Base-by-base conservation (phyloP, 2,888 invertebrate species). In the Eupithecia insigniata region DNA sequence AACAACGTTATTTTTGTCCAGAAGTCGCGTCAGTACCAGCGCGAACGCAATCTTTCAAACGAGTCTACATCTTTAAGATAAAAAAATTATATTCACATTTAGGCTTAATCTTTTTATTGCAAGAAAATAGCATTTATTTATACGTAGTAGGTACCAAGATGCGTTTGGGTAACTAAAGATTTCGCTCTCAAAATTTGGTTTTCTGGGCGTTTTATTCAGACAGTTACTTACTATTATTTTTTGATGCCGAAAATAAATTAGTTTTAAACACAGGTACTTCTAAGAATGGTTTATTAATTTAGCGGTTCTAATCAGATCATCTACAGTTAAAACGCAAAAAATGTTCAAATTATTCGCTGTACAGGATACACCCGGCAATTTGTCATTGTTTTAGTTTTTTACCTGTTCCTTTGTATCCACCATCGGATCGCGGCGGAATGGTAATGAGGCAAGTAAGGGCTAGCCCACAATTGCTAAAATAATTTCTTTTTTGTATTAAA, bases 331-430 rank as follows among this genome's bases (percentile, higher is more conserved):
- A 67, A 62, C 22, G 28, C 39, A 51, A 69, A 69, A 66, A 68
- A 34, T 3, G 1, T 39, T 58, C 34, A 67, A 68, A 58, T 70
- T 70, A 67, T 67, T 69, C 76, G 74, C 69, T 72, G 79, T 58
- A 75, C 81, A 83, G 84, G 85, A 83, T 84, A 77, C 77, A 68
- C 69, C 76, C 74, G 69, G 79, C 82, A 84, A 84, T 84, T 81
- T 85, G 83, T 84, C 86, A 84, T 86, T 86, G 87, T 86, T 85
- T 86, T 81, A 83, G 82, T 84, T 86, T 86, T 83, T 86, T 84
- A 76, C 80, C 72, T 76, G 72, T 73, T 82, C 85, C 78, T 84
- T 87, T 86, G 86, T 86, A 69, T 58, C 62, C 64, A 62, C 32
- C 61, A 77, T 72, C 70, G 83, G 82, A 88, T 87, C 80, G 78